Evolutionary conservation across 2,888 invertebrate species (phyloP).

Genomic region (Neuroscelio doddi): DNA sequence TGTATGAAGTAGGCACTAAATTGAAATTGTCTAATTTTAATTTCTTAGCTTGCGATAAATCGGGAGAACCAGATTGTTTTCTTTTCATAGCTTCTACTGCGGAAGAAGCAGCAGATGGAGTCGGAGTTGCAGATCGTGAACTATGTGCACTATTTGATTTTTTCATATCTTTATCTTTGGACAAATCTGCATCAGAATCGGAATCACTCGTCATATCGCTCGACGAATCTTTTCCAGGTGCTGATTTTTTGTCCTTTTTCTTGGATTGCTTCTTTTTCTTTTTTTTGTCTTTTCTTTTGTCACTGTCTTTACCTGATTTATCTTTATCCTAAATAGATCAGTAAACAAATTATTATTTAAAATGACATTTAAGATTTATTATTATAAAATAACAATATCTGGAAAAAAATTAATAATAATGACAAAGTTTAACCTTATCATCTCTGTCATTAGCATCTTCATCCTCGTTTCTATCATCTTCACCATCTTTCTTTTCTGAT

Average conservation of each 20-base stretch:
- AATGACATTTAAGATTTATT: not conserved
- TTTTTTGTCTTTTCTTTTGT: slow-evolving; percentile 69
- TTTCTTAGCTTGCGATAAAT: slow-evolving; percentile 74
- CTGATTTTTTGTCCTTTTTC: slow-evolving; percentile 62
- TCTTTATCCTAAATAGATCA: slow-evolving; percentile 71
- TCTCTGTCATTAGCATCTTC: slow-evolving; percentile 76
- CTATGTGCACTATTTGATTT: slow-evolving; percentile 74
- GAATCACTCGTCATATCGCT: slow-evolving; percentile 68
- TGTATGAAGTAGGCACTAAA: slow-evolving; percentile 69
- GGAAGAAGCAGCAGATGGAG: slow-evolving; percentile 66
- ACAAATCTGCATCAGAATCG: slow-evolving; percentile 61
- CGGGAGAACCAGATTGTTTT: slow-evolving; percentile 69
- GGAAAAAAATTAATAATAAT: slow-evolving; percentile 10
- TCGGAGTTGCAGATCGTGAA: slow-evolving; percentile 73
- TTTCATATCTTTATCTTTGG: slow-evolving; percentile 73
- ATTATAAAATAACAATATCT: not conserved
- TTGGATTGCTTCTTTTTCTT: slow-evolving; percentile 69
- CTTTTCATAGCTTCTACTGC: slow-evolving; percentile 63
- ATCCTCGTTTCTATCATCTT: slow-evolving; percentile 80
- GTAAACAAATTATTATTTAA: too few relatives aligned
- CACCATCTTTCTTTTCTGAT: slow-evolving; percentile 84
- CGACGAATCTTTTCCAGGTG: slow-evolving; percentile 64
- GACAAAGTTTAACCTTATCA: slow-evolving; percentile 78
- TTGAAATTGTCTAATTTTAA: slow-evolving; percentile 73
- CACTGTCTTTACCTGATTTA: slow-evolving; percentile 70